Base-by-base conservation (phyloP, 2,797 vertebrate genomes). In the Buphagus erythrorhynchus region DNA sequence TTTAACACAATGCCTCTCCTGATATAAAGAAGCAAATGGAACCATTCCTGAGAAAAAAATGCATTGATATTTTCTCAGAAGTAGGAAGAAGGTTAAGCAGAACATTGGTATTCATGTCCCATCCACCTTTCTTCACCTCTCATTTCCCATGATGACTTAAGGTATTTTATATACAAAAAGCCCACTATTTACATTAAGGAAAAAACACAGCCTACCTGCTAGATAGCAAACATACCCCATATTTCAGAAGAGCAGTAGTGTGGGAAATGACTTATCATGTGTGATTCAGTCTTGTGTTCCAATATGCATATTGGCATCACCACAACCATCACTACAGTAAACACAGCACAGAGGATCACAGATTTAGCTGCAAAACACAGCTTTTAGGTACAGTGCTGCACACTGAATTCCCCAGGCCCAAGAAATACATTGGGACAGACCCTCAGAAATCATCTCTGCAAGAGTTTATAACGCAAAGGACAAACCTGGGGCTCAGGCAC, bases 271-370 rank as follows among this genome's bases (percentile, higher is more conserved):
- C 63, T 80, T 65, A 71, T 35, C 5, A 1, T 16, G 31, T 36
- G n/a, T 68, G 48, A 76, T 59, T 63, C 63, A 73, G 25, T 13
- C 38, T 33, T 18, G 16, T 28, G 40, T 62, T 81, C 46, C 69
- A 59, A 51, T 22, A 51, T 16, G 62, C 10, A 3, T 24, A 21
- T 16, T 66, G 43, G 33, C 40, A 66, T 55, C 49, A 58, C 51
- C 36, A 43, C 59, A 20, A 6, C 20, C 75, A 51, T n/a, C 0
- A 0, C 54, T n/a, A 8, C 26, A 61, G 48, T 0, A 1, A 28
- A 24, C 0, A 3, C 16, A 65, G 22, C 45, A 45, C 17, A 58
- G 48, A 58, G 28, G 7, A 75, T 35, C 38, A 59, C 14, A 33
- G 28, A 26, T 8, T 35, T 4, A 38, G 29, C 18, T 72, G 54